Conservation (phyloP, 2,888 invertebrate genomes). For the Mesopsocus fuscifrons region DNA sequence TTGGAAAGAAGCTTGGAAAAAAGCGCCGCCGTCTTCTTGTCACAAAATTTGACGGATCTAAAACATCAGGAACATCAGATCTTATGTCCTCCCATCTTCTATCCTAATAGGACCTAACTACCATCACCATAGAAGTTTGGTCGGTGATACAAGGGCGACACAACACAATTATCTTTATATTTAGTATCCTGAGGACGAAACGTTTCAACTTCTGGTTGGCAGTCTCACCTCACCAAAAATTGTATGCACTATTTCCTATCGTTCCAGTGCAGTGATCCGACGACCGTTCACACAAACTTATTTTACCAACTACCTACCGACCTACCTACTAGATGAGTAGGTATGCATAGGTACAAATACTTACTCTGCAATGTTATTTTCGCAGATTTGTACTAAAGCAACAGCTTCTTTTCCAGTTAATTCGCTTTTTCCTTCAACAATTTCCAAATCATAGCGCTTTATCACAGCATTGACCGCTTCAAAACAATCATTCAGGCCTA, state of each 20-base stretch:
- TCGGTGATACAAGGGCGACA: neutral
- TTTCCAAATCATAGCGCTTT: conserved; percentile 5
- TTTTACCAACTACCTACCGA: no score
- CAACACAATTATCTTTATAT: neutral
- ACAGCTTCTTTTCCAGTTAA: neutral
- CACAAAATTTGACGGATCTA: conserved; percentile 1
- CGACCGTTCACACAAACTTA: no score
- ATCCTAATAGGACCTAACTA: neutral
- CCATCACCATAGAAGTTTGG: neutral
- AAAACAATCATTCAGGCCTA: neutral
- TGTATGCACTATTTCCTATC: no score
- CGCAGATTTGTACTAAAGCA: neutral
- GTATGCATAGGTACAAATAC: no score
- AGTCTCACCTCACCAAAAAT: neutral
- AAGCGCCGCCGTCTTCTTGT: neutral
- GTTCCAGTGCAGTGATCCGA: no score
- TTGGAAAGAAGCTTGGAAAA: conserved; percentile 2
- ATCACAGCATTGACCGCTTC: neutral
- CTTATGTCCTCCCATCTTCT: neutral
- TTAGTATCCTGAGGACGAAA: no score
- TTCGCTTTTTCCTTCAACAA: neutral
- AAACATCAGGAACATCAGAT: neutral
- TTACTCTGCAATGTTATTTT: neutral
- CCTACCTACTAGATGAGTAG: no score
- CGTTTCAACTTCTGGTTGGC: no score